phyloP scores from a whole-genome alignment of 92 coral and sea anemone genomes.

The Porites lobata region DNA sequence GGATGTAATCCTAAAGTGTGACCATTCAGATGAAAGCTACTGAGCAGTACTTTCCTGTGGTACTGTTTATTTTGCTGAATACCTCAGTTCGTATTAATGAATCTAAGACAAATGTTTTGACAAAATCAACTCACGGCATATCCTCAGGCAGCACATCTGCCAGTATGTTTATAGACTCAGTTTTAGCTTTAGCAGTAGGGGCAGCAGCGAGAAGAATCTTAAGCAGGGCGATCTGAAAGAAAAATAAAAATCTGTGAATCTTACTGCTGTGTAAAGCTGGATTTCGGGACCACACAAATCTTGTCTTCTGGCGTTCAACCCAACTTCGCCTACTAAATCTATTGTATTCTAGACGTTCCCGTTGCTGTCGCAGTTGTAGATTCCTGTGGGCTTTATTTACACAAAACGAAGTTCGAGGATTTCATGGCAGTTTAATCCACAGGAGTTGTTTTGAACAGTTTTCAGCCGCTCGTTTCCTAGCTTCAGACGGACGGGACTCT shows the following conservation, averaged over 20 bases:
- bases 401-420: too few species aligned
- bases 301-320: too few species aligned
- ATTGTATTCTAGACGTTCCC: too few species aligned
- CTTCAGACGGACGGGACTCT: too few species aligned
- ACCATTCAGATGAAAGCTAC: background rate
- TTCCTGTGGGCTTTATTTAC: too few species aligned
- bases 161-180: slow-evolving; percentile 94
- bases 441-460: too few species aligned
- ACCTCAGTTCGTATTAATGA: background rate
- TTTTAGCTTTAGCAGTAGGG: slow-evolving; percentile 98
- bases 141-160: slow-evolving; percentile 98
- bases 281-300: too few species aligned
- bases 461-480: too few species aligned
- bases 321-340: too few species aligned
- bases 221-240: slow-evolving; percentile 85
- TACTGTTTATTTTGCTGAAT: background rate
- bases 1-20: background rate
- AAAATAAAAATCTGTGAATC: background rate
- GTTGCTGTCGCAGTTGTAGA: too few species aligned
- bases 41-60: background rate
- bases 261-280: too few species aligned
- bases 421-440: too few species aligned
- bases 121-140: slow-evolving; percentile 87
- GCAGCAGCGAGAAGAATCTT: slow-evolving; percentile 97
- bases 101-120: background rate